Percentiles rank a stretch among this genome's conserved stretches.
Conservation (phyloP, 2,888 invertebrate species). For the Pammene aurita region DNA sequence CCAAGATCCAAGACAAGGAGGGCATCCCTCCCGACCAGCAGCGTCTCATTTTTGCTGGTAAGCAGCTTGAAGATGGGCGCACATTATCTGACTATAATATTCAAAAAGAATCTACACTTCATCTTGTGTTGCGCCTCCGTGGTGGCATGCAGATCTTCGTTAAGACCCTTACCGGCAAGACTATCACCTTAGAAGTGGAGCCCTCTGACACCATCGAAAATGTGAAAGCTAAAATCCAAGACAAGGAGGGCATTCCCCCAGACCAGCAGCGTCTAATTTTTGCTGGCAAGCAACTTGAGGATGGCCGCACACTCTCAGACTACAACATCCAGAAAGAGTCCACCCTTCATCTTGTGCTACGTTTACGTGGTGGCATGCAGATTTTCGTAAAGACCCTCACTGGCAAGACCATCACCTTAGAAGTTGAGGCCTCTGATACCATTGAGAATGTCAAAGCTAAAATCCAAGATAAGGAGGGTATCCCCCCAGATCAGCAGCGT, state of each 20-base stretch:
- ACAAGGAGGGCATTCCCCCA: slow-evolving; percentile 46
- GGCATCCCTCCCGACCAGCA: slow-evolving; percentile 47
- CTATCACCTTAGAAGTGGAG: slow-evolving; percentile 45
- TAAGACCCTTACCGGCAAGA: slow-evolving; percentile 45
- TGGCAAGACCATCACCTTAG: slow-evolving; percentile 44
- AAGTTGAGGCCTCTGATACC: slow-evolving; percentile 51
- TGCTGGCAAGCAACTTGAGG: slow-evolving; percentile 45
- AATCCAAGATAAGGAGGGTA: slow-evolving; percentile 68
- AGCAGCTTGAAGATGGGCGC: slow-evolving; percentile 46
- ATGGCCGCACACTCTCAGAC: slow-evolving; percentile 45
- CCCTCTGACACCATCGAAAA: slow-evolving; percentile 46
- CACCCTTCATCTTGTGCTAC: slow-evolving; percentile 41
- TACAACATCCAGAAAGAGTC: slow-evolving; percentile 46
- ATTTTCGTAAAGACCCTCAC: slow-evolving; percentile 44
- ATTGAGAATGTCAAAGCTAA: slow-evolving; percentile 71
- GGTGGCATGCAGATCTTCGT: slow-evolving; percentile 48
- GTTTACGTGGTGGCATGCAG: slow-evolving; percentile 44
- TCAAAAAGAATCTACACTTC: slow-evolving; percentile 45
- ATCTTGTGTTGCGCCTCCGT: slow-evolving; percentile 45
- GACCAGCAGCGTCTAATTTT: slow-evolving; percentile 46
- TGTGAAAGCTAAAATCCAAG: slow-evolving; percentile 46
- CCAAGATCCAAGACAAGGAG: slow-evolving; percentile 46
- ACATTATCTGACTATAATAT: slow-evolving; percentile 46
- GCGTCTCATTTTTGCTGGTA: slow-evolving; percentile 45
- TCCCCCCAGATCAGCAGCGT: slow-evolving; percentile 68